phyloP scores from a whole-genome alignment of 2,797 vertebrate genomes.

The Lepilemur ruficaudatus region DNA sequence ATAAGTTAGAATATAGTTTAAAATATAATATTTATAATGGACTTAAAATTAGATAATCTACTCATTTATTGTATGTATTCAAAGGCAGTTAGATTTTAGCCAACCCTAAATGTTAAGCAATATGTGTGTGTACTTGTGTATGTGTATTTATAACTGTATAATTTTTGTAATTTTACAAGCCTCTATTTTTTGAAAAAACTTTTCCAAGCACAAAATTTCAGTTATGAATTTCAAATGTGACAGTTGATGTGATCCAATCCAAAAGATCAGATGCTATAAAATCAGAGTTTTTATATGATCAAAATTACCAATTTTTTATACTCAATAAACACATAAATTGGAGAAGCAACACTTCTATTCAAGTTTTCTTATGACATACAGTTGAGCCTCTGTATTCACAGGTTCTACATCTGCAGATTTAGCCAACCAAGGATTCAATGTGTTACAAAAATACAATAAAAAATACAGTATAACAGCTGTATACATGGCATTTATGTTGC shows the following conservation, averaged over 20 bases:
- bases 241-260: background rate
- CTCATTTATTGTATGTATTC: background rate
- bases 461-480: background rate
- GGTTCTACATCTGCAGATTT: background rate
- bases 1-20: background rate
- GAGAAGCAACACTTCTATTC: background rate
- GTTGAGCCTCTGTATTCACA: background rate
- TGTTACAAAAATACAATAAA: background rate
- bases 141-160: background rate
- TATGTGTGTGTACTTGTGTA: background rate
- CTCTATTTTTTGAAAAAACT: background rate
- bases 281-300: background rate
- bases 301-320: background rate
- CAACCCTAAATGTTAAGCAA: background rate
- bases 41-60: background rate
- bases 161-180: background rate
- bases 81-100: background rate
- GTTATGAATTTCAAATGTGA: background rate
- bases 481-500: background rate
- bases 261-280: background rate
- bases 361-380: background rate
- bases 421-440: background rate
- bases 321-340: background rate
- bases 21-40: background rate
- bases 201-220: background rate